Conservation (phyloP, 2,797 vertebrate species). For the Danio jaintianensis region DNA sequence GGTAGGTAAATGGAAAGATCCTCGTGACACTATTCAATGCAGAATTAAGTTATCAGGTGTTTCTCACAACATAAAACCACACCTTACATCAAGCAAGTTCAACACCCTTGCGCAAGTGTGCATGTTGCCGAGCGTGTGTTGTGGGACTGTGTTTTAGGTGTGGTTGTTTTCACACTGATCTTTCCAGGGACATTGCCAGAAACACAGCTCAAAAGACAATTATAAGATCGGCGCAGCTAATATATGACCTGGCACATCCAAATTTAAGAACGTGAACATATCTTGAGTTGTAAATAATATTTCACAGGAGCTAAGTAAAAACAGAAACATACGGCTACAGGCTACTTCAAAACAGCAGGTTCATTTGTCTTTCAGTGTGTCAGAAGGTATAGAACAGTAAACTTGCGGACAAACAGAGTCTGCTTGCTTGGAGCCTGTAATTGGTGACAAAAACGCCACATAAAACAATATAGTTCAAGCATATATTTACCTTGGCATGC, state of each 20-base stretch:
- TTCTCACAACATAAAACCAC: background rate
- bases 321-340: background rate
- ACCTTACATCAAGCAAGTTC: background rate
- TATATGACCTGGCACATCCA: constrained; percentile 5
- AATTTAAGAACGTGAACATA: background rate
- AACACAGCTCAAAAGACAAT: constrained; percentile 38
- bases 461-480: background rate
- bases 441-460: background rate
- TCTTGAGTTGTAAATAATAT: constrained; percentile 31
- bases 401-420: background rate
- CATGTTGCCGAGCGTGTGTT: background rate
- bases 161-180: constrained; percentile 39
- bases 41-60: background rate
- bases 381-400: constrained; percentile 1
- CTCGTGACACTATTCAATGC: background rate
- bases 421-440: background rate
- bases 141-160: constrained; percentile 9
- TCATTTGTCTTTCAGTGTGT: background rate
- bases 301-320: constrained; percentile 17
- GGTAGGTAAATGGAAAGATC: no score
- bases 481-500: background rate
- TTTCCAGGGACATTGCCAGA: constrained; percentile 47
- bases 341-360: background rate
- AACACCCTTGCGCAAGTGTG: background rate
- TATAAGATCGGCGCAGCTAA: constrained; percentile 32